Percentiles rank a stretch among this genome's conserved stretches.
Evolutionary conservation across 2,888 invertebrate genomes (phyloP).

Genomic region (Danaus chrysippus): DNA sequence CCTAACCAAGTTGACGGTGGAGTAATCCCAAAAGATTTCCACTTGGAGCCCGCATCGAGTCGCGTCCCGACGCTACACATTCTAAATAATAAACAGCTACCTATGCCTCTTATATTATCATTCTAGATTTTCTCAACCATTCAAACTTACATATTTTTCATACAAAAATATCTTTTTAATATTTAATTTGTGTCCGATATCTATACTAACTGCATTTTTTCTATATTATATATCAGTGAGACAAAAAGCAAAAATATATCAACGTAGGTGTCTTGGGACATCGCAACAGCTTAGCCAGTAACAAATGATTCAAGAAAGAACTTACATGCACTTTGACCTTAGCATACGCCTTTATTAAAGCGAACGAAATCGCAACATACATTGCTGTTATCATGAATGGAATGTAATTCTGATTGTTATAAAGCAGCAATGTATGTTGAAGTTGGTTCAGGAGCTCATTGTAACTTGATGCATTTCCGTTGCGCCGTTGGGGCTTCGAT

Average conservation of each 20-base stretch:
- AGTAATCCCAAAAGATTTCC: constrained; percentile 80
- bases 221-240: constrained; percentile 1
- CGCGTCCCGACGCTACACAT: constrained; percentile 74
- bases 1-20: constrained; percentile 60
- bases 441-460: constrained; percentile 36
- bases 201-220: constrained; percentile 2
- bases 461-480: constrained; percentile 64
- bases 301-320: constrained; percentile 41
- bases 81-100: constrained; percentile 78
- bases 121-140: not conserved
- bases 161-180: too few relatives aligned
- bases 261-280: constrained; percentile 27
- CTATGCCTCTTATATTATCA: constrained; percentile 28
- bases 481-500: constrained; percentile 65
- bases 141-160: too few relatives aligned
- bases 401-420: not conserved
- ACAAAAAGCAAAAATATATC: constrained; percentile 12
- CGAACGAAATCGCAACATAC: constrained; percentile 16
- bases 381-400: constrained; percentile 17
- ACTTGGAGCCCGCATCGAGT: constrained; percentile 78
- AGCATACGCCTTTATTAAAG: constrained; percentile 28
- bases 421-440: constrained; percentile 23
- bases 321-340: constrained; percentile 48
- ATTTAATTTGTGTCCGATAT: too few relatives aligned
- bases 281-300: constrained; percentile 32